A percentile compares a stretch with the other conserved stretches of the same genome.
Conservation (phyloP, 2,797 vertebrate species). For the Pelochelys cantorii region DNA sequence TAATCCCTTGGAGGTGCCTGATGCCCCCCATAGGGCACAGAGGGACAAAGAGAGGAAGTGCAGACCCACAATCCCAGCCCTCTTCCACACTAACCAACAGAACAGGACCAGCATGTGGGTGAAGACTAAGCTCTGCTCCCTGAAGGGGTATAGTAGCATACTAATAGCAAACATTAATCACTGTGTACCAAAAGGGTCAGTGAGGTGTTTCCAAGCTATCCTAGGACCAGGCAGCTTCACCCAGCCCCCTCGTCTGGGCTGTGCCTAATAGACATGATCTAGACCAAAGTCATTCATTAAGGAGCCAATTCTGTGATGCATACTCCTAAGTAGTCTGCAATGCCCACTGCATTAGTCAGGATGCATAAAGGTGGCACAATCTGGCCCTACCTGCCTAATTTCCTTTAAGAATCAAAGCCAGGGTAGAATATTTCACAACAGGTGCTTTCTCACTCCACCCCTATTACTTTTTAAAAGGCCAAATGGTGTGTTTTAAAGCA, state of each 20-base stretch:
- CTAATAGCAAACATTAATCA: neutral
- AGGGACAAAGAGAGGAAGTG: neutral
- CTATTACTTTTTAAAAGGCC: constrained; percentile 16
- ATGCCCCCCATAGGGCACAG: neutral
- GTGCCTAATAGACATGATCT: neutral
- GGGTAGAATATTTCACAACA: constrained; percentile 16
- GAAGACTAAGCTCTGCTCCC: neutral
- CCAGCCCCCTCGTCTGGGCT: neutral
- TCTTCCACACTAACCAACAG: neutral
- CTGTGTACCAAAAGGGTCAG: neutral
- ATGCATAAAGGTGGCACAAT: neutral
- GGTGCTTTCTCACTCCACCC: neutral
- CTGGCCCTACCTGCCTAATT: neutral
- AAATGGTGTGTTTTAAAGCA: constrained; percentile 23
- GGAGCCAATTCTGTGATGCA: constrained; percentile 5
- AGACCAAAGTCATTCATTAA: neutral
- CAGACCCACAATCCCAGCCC: neutral
- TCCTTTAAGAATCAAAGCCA: neutral
- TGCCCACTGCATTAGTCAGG: neutral
- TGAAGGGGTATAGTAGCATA: neutral
- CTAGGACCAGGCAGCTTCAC: neutral
- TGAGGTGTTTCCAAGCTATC: neutral
- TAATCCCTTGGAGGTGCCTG: accelerated
- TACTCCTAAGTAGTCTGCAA: constrained; percentile 8
- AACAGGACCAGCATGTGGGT: neutral